Evolutionary conservation across 2,888 invertebrate species (phyloP), one percentile per base, ranked within the genome.

Genomic region (Myopa testacea): DNA sequence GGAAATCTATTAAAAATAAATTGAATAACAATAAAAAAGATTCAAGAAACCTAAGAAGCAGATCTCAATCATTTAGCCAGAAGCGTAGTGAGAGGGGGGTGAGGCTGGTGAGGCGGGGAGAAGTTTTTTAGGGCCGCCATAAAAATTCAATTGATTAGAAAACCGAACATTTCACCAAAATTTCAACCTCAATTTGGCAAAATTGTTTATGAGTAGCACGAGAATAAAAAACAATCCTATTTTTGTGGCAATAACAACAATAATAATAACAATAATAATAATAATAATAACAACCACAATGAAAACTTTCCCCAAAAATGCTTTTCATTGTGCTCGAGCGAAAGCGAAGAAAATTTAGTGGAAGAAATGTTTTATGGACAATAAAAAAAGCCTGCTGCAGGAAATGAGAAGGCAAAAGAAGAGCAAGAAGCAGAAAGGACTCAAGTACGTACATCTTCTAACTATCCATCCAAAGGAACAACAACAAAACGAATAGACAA

Each of bases 111-210:
- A n/a, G n/a, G 2, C 26, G 26, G 26, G 26, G 26, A 26, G 26
- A 45, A 10, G 45, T 10, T 45, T 45, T 40, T 45, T 10, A 45
- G 60, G 76, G 26, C 70, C 34, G 67, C 69, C 58, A 78, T 78
- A 81, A 80, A 80, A 81, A 76, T 79, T 75, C 81, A 82, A 80
- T 81, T 81, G 80, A 81, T 80, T 80, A 78, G 78, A 78, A 82
- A 78, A 78, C 75, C 75, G 78, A 75, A 81, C 74, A 52, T 69
- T 73, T 76, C 63, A 14, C 72, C 45, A 45, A 79, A 79, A 86
- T 86, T 87, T 87, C 86, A 87, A 86, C 86, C 87, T 87, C 87
- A 87, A 87, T 87, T 87, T 85, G 87, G 83, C 86, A 86, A 87
- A 87, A 87, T 87, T 85, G 86, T 86, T 86, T 87, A 87, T 85